phyloP scores from a whole-genome alignment of 2,797 vertebrate species.

The Enteromius radiatus region DNA sequence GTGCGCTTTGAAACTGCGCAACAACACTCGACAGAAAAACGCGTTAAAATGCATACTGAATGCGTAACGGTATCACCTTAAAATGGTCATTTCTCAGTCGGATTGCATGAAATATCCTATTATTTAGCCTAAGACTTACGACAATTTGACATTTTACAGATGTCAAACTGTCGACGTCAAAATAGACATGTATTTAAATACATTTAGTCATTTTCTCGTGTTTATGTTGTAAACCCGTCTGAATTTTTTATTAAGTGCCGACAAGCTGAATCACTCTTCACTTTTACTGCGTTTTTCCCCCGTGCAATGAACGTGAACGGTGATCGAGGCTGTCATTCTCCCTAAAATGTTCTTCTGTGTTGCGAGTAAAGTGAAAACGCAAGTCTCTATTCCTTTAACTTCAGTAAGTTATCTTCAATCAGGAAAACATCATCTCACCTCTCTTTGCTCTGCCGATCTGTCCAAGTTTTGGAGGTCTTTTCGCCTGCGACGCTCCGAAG shows the following conservation, averaged over 20 bases:
- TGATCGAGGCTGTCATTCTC: neutral
- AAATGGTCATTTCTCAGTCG: neutral
- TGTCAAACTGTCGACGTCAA: neutral
- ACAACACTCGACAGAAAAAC: neutral
- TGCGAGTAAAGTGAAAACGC: neutral
- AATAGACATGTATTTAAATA: neutral
- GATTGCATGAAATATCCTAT: neutral
- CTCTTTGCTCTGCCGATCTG: constrained; percentile 96
- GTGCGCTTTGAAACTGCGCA: constrained; percentile 30
- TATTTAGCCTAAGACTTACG: neutral
- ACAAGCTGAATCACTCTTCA: neutral
- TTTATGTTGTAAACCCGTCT: neutral
- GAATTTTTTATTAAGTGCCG: neutral
- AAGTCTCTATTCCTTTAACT: neutral
- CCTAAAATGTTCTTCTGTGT: neutral
- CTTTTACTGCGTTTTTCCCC: neutral
- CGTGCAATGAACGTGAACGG: neutral
- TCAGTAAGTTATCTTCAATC: neutral
- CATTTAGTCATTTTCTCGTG: neutral
- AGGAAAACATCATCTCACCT: constrained; percentile 76
- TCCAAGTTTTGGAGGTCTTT: constrained; percentile 96
- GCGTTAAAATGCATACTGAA: neutral
- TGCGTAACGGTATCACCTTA: neutral
- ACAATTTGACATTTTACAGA: neutral
- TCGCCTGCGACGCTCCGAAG: constrained; percentile 91